Percentiles rank a stretch among this genome's conserved stretches.
Conservation (phyloP, 2,888 invertebrate genomes). For the Halictus quadricinctus region DNA sequence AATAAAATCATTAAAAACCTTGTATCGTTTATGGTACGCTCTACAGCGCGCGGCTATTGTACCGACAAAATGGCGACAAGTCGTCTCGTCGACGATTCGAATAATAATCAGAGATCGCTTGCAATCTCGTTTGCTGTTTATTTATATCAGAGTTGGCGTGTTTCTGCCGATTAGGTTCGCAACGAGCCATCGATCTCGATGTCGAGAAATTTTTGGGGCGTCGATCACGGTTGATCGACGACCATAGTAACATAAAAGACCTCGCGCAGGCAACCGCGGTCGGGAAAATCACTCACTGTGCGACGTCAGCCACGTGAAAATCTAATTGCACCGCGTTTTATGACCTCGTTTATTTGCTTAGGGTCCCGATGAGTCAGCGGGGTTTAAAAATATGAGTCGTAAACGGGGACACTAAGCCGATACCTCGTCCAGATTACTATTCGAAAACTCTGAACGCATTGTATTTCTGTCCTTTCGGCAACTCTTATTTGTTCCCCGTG, state of each 20-base stretch:
- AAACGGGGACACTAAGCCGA: not conserved
- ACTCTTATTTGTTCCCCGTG: not conserved
- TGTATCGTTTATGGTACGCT: not conserved
- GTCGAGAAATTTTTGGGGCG: not conserved
- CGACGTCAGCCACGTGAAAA: not conserved
- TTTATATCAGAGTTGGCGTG: not conserved
- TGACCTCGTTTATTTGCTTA: constrained; percentile 1
- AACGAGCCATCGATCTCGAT: not conserved
- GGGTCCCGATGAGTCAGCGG: not conserved
- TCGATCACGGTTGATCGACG: constrained; percentile 1
- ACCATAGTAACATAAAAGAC: not conserved
- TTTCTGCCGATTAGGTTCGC: not conserved
- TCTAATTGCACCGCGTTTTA: constrained; percentile 7
- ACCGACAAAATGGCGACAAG: not conserved
- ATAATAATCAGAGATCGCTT: not conserved
- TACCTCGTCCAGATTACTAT: not conserved
- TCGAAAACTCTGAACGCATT: not conserved
- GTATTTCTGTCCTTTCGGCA: not conserved
- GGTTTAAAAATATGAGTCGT: not conserved
- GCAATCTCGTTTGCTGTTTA: not conserved
- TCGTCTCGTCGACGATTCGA: not conserved
- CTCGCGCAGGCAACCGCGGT: not conserved
- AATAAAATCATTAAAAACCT: not conserved
- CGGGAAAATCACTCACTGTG: not conserved
- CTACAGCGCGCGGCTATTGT: not conserved